Evolutionary conservation across 2,888 invertebrate species (phyloP), one percentile per base, ranked within the genome.

Genomic region (Atrina japonica): DNA sequence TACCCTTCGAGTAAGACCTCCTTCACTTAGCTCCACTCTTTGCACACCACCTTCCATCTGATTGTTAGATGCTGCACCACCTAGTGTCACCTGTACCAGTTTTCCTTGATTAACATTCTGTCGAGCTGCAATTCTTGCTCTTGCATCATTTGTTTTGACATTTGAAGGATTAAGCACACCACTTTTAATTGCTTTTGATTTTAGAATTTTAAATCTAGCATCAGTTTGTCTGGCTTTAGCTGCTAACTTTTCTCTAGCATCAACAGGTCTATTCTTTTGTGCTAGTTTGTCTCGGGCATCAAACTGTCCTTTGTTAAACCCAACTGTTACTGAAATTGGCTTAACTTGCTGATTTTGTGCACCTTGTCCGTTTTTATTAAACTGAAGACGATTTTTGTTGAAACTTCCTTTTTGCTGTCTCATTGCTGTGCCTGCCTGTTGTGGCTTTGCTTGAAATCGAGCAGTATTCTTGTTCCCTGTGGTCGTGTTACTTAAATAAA

Each of bases 121-220:
- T 71, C 73, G 47, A 64, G 73, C 40, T 60, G 73, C 63, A 56
- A 70, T 50, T 69, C 70, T 68, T 60, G 72, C 47, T 73, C 75
- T 55, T 9, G 78, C 79, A 72, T 79, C 80, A 53, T 58, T 55
- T 47, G 35, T 27, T 18, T 11, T 56, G 30, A 47, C 47, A n/a
- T n/a, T n/a, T n/a, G n/a, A n/a, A n/a, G n/a, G n/a, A n/a, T n/a
- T n/a, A n/a, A n/a, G n/a, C n/a, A n/a, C n/a, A 47, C 71, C 55
- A 69, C 70, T 58, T 71, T 73, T 70, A 56, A 70, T 16, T 70
- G 74, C 68, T 47, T 66, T 61, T 14, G 55, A 27, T 53, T 61
- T 75, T 40, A 50, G 27, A 43, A 77, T 73, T 58, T 75, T 77
- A 18, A 73, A 65, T 25, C 83, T 59, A 43, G 78, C 78, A 72